Base-by-base conservation (phyloP, 2,797 vertebrate genomes). In the Lacerta bilineata region DNA sequence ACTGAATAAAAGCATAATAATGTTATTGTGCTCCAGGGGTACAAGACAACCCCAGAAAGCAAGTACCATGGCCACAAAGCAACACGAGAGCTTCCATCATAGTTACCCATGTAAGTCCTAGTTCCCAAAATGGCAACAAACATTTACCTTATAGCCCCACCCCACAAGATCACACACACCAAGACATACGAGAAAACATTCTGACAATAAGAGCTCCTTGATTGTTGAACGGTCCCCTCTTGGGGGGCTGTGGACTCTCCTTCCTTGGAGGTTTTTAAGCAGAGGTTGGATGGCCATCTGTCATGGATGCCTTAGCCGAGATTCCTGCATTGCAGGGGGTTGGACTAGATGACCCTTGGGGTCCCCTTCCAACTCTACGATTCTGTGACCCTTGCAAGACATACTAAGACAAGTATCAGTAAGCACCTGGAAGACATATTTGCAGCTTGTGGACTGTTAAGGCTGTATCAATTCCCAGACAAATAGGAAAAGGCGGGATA, bases 1-100 rank as follows among this genome's bases (percentile, higher is more conserved):
- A 82, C 59, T 88, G 68, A 87, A 90, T 17, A 88, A 92, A 10
- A 4, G 74, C 46, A 68, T 33, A 83, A 74, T 18, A 36, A 43
- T 87, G 75, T 15, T 0, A 1, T 18, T 75, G 77, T 77, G 59
- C 1, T 33, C 27, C 61, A 50, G 83, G 82, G 90, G 90, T 3
- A 76, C 13, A 89, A 88, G 84, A 78, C 46, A 82, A 50, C 84
- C 43, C 88, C 39, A 84, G 75, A 87, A 10, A 29, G 0, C 0
- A 89, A 61, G 50, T 2, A 27, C 87, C 13, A 4, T 0, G 3
- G n/a, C 75, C 76, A 79, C 90, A 55, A 1, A 13, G 39, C 27
- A 77, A 29, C 55, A 90, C 79, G 2, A 11, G 1, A 61, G 6
- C 82, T 81, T 86, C 61, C 36, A 25, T 84, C 71, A 0, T 18